Conservation (phyloP, 2,888 invertebrate genomes). For the Orthonevra nobilis region DNA sequence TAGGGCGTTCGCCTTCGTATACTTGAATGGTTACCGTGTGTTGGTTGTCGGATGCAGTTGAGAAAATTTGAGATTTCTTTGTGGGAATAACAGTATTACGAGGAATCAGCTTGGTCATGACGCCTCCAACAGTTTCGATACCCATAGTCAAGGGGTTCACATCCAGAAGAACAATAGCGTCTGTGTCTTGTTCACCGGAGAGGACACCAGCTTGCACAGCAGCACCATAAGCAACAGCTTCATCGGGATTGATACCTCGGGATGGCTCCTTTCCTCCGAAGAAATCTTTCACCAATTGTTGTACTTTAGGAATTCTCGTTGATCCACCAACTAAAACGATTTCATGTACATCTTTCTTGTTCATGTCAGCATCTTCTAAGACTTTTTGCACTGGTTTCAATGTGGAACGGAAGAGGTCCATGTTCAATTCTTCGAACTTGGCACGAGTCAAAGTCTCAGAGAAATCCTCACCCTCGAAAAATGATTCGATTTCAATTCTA, state of each 20-base stretch:
- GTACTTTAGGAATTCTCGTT: conserved; percentile 99
- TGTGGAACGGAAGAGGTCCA: conserved; percentile 94
- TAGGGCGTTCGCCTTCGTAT: conserved; percentile 99
- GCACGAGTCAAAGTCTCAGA: conserved; percentile 98
- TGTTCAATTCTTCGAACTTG: conserved; percentile 99
- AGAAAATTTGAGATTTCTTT: conserved; percentile 99
- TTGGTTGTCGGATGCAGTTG: conserved; percentile 99
- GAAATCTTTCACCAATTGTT: conserved; percentile 94
- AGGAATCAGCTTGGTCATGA: conserved; percentile 99
- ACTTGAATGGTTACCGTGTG: conserved; percentile 99
- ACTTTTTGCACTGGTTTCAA: conserved; percentile 97
- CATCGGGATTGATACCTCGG: conserved; percentile 98
- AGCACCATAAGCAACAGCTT: conserved; percentile 99
- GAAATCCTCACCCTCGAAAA: conserved; percentile 99
- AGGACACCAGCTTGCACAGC: conserved; percentile 99
- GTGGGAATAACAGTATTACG: conserved; percentile 99
- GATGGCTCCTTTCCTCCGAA: conserved; percentile 99
- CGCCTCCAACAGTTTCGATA: conserved; percentile 99
- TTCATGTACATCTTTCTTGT: conserved; percentile 98
- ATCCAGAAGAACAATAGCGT: conserved; percentile 97
- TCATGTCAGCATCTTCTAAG: conserved; percentile 99
- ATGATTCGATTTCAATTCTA: conserved; percentile 98
- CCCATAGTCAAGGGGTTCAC: conserved; percentile 99
- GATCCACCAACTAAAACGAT: conserved; percentile 99
- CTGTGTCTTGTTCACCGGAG: conserved; percentile 96